These are phyloP conservation scores for Dreissena rostriformis DNA, from an alignment of 1,140 invertebrate species.

Conservation along the genomic window DNA sequence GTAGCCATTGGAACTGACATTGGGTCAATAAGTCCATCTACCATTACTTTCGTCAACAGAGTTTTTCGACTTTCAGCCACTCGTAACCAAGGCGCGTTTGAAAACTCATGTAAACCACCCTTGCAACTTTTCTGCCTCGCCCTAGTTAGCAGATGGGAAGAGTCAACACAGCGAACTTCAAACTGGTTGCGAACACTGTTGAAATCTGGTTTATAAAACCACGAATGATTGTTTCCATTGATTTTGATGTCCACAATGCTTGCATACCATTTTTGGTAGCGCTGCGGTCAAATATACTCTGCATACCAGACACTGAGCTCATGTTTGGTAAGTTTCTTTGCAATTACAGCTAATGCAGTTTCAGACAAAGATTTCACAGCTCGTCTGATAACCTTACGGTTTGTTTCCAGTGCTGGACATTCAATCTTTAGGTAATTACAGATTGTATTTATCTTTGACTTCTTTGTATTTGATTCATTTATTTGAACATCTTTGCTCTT, in stretches of 20 bases:
- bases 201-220: conserved; percentile 39
- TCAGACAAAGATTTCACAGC: conserved; percentile 7
- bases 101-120: conserved; percentile 11
- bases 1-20: conserved; percentile 29
- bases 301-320: neutral
- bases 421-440: no score
- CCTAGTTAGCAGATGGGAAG: conserved; percentile 15
- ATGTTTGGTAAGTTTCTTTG: conserved; percentile 4
- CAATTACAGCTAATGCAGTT: neutral
- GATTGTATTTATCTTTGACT: neutral
- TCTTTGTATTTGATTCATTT: conserved; percentile 21
- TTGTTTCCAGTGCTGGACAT: neutral
- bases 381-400: neutral
- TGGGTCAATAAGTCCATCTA: conserved; percentile 33
- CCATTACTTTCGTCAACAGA: conserved; percentile 19
- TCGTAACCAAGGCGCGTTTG: conserved; percentile 1
- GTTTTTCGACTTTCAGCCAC: conserved; percentile 6
- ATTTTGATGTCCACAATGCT: neutral
- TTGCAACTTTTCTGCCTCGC: conserved; percentile 12
- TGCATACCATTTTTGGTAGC: neutral
- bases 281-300: neutral
- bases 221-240: neutral
- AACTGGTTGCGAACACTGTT: neutral
- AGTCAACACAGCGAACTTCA: conserved; percentile 27
- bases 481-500: conserved; percentile 12